phyloP scores from a whole-genome alignment of 2,888 invertebrate genomes.

The Fragum fragum region DNA sequence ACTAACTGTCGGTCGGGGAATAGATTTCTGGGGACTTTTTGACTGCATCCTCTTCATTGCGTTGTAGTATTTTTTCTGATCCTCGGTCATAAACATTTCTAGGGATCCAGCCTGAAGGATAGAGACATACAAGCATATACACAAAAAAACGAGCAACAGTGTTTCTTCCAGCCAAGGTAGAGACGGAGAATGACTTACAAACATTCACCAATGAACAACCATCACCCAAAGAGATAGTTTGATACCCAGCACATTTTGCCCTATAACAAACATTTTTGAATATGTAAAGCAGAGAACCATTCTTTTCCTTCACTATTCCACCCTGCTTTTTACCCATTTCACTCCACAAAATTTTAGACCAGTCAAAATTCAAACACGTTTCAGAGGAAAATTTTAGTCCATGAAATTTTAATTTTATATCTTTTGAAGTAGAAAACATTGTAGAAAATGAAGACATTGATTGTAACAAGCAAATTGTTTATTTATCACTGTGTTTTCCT shows the following conservation, averaged over 20 bases:
- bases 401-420: too few species aligned
- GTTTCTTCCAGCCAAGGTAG: slow-evolving; percentile 6
- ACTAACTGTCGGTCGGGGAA: slow-evolving; percentile 97
- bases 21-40: slow-evolving; percentile 99
- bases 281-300: too few species aligned
- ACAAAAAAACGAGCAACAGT: slow-evolving; percentile 23
- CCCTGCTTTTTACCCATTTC: too few species aligned
- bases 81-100: slow-evolving; percentile 99
- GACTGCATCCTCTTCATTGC: slow-evolving; percentile 99
- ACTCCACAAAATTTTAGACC: too few species aligned
- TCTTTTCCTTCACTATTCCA: too few species aligned
- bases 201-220: slow-evolving; percentile 16
- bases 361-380: too few species aligned
- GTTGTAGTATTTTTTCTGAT: slow-evolving; percentile 99
- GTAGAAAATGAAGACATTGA: too few species aligned
- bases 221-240: background rate
- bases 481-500: too few species aligned
- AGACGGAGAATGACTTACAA: slow-evolving; percentile 19
- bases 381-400: too few species aligned
- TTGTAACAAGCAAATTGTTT: too few species aligned
- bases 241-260: background rate
- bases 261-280: background rate
- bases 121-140: slow-evolving; percentile 45
- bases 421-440: too few species aligned
- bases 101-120: slow-evolving; percentile 91